Conservation (phyloP, 92 coral and sea anemone species). For the Desmophyllum pertusum region DNA sequence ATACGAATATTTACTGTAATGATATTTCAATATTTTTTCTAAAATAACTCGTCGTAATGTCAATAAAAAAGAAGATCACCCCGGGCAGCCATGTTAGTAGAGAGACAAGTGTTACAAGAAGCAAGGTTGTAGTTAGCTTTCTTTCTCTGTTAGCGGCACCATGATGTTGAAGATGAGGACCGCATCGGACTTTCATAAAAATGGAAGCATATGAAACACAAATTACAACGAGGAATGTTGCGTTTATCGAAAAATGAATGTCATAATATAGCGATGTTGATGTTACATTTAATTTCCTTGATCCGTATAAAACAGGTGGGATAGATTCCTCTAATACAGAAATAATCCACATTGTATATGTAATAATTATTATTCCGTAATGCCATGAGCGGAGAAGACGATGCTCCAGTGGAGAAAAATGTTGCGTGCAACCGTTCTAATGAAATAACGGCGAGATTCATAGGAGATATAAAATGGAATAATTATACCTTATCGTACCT, state of each 20-base stretch:
- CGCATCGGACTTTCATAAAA: neutral
- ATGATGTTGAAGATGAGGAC: neutral
- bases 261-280: no score
- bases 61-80: neutral
- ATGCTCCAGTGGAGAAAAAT: neutral
- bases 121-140: neutral
- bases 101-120: neutral
- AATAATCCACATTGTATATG: neutral
- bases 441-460: slow-evolving; percentile 1
- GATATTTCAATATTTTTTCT: neutral
- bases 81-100: neutral
- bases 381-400: neutral
- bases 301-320: neutral
- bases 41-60: neutral
- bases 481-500: no score
- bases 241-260: neutral
- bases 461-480: neutral
- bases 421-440: slow-evolving; percentile 1
- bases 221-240: neutral
- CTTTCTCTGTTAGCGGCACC: neutral
- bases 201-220: neutral
- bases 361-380: neutral
- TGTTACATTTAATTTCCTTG: no score
- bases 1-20: neutral
- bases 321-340: neutral